Percentiles rank a stretch among this genome's conserved stretches.
These are phyloP conservation scores for Protobothrops flavoviridis DNA, from an alignment of 2,113 vertebrate genomes.

Conservation along the genomic window DNA sequence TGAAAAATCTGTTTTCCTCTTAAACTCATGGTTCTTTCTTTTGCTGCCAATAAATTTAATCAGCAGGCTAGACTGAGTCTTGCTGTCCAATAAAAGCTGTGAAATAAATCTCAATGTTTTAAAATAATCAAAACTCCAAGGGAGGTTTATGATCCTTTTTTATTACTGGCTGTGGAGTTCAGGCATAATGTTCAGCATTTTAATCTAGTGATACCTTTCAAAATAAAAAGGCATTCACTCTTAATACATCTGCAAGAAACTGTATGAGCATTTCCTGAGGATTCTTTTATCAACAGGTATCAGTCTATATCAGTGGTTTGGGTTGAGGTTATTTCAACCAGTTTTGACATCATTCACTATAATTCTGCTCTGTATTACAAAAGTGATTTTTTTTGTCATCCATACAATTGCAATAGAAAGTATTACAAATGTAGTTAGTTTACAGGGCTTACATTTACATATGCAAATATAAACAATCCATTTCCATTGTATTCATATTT, in stretches of 20 bases:
- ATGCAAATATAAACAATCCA: slow-evolving; percentile 6
- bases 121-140: slow-evolving; percentile 2
- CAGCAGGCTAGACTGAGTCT: neutral
- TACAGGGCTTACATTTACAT: slow-evolving; percentile 36
- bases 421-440: slow-evolving; percentile 26
- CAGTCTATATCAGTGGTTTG: neutral
- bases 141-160: neutral
- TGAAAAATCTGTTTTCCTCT: neutral
- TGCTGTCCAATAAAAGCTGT: slow-evolving; percentile 16
- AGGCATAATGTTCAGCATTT: slow-evolving; percentile 1
- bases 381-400: slow-evolving; percentile 17
- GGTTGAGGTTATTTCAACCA: slow-evolving; percentile 26
- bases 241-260: slow-evolving; percentile 7
- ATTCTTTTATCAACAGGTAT: neutral
- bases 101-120: slow-evolving; percentile 2
- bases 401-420: slow-evolving; percentile 13
- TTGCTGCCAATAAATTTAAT: neutral
- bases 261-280: neutral
- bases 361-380: slow-evolving; percentile 27
- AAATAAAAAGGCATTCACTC: neutral
- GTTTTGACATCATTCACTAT: slow-evolving; percentile 26
- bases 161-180: neutral
- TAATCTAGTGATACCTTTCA: slow-evolving; percentile 22
- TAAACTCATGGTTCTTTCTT: neutral
- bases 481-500: slow-evolving; percentile 25